These are phyloP conservation scores for Empidonax alnorum DNA, from an alignment of 2,113 vertebrate species.

Conservation along the genomic window DNA sequence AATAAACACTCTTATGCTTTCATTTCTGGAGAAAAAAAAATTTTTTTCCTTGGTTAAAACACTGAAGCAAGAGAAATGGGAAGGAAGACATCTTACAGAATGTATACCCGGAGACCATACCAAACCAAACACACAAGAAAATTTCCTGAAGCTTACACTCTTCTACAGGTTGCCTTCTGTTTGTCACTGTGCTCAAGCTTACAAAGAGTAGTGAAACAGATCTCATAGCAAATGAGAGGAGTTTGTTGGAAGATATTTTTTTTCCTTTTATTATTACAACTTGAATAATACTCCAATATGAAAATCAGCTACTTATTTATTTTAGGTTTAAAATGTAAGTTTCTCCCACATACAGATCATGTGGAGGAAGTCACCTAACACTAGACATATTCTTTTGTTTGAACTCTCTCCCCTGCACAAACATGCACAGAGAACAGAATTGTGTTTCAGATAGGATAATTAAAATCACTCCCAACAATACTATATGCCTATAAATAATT, in stretches of 20 bases:
- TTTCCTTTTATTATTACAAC: neutral
- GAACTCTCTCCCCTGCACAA: neutral
- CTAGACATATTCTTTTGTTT: fast-evolving
- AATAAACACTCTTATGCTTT: neutral
- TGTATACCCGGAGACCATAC: too few species aligned
- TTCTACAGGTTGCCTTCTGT: neutral
- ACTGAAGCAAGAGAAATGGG: fast-evolving
- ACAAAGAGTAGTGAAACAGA: neutral
- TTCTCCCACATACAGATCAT: neutral
- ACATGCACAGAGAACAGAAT: neutral
- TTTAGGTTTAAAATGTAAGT: neutral
- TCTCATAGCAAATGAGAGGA: neutral
- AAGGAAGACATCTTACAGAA: neutral
- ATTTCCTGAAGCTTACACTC: neutral
- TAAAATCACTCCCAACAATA: neutral
- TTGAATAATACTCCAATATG: neutral
- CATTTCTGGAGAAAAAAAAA: neutral
- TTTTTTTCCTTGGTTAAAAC: neutral
- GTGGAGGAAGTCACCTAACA: neutral
- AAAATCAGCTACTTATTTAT: neutral
- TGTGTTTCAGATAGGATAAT: neutral
- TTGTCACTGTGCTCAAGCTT: neutral
- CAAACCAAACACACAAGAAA: neutral
- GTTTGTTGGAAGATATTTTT: neutral
- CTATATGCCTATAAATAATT: fast-evolving